Evolutionary conservation across 23 tunicate species (phyloP), one percentile per base, ranked within the genome.

Genomic region (Styela clava): DNA sequence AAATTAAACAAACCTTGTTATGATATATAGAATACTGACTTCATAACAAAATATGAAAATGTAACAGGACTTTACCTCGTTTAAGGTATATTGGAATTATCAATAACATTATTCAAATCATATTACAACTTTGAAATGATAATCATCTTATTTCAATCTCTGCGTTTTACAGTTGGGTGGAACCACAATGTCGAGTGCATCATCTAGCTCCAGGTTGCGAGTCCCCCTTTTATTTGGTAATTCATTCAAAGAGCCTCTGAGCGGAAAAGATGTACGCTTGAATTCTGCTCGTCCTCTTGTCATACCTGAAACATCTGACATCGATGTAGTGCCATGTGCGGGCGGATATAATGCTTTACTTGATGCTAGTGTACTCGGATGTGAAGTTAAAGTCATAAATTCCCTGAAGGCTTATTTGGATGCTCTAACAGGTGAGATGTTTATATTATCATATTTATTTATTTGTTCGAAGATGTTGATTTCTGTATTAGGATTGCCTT

Each of bases 311-410:
- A 34, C 72, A n/a, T 68, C 64, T 29, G 85, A 84, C 28, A 71
- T 51, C 2, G 92, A 74, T 29, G 81, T 88, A 31, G 79, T 93
- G 31, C 93, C 98, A 0, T 79, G 83, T 24, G 78, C 84, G 23
- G 98, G 98, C 35, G 98, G 98, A 56, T 79, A 87, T 69, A 84
- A 82, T 36, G 52, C 93, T 31, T 84, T 79, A 34, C 88, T 88
- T 26, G 88, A 93, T 69, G 84, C 89, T 16, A 76, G 79, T 32
- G 70, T 82, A 3, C 80, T 93, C 25, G 78, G 81, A 16, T 67
- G 83, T 61, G 88, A 88, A 63, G 78, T 69, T 22, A 84, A 78
- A 63, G 86, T 78, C 16, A 24, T 81, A 31, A 93, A 93, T 25
- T 73, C 93, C 16, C 35, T 93, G 26, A 79, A 73, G 62, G 80